A percentile compares a stretch with the other conserved stretches of the same genome.
Conservation (phyloP, 2,888 invertebrate genomes). For the Acrobasis suavella region DNA sequence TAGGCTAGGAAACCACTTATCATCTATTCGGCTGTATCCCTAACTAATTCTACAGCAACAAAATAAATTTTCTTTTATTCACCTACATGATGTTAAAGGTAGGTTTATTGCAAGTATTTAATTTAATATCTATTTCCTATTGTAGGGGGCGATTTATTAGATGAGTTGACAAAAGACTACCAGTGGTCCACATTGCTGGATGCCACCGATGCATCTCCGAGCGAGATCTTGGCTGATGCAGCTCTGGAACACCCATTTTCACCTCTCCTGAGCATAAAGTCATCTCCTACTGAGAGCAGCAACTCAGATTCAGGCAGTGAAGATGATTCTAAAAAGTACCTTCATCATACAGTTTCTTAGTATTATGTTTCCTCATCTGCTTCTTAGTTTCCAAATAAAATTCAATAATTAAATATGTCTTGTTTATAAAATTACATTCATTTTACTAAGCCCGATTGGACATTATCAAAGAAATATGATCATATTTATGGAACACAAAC, state of each 20-base stretch:
- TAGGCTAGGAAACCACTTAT: no score
- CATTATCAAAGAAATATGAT: no score
- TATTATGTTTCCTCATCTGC: no score
- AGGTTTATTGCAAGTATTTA: neutral
- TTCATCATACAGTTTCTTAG: no score
- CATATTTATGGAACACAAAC: no score
- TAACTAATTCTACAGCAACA: no score
- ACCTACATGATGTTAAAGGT: neutral
- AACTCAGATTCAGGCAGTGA: conserved; percentile 76
- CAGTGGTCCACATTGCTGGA: conserved; percentile 73
- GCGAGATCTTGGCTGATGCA: conserved; percentile 77
- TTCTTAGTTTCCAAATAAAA: no score
- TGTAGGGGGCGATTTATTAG: conserved; percentile 69
- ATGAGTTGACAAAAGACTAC: conserved; percentile 67
- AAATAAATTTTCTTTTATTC: no score
- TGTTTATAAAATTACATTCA: no score
- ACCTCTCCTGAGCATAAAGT: conserved; percentile 62
- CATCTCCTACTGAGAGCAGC: conserved; percentile 66
- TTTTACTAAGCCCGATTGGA: no score
- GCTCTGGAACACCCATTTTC: conserved; percentile 68
- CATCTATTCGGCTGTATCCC: no score
- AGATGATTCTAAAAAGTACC: conserved; percentile 75
- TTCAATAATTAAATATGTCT: no score
- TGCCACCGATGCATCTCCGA: conserved; percentile 72
- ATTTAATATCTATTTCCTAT: conserved; percentile 10